Evolutionary conservation across 2,797 vertebrate genomes (phyloP), one percentile per base, ranked within the genome.

Genomic region (Scarus forsteni): DNA sequence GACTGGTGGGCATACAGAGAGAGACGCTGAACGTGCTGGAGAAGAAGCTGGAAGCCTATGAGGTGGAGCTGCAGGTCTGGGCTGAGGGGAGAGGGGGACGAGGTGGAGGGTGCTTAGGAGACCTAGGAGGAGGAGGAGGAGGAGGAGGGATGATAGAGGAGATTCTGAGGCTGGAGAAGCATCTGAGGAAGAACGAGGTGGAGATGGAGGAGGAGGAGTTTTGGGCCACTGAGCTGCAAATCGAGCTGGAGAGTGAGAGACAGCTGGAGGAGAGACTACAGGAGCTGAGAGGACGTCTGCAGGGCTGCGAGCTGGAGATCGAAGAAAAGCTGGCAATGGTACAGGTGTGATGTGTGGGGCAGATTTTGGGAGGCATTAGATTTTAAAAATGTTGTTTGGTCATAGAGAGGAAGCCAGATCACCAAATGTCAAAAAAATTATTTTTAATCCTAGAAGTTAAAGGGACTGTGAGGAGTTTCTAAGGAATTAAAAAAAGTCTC

Each of bases 191-290:
- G 79, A 98, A 97, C 0, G 95, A 97, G 54, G 96, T 97, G 39
- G 98, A 99, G 92, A 98, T 99, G 6, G 97, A 98, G 79, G 98
- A 99, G 80, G 97, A 99, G 73, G 98, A 99, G 80, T 99, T 99
- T 86, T 99, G 98, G 98, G 96, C 97, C 75, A 98, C 97, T 0
- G 98, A 99, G 87, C 92, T 99, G 42, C 96, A 99, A 92, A 99
- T 99, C 0, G 98, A 99, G 66, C 89, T 96, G 11, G 98, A 99
- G 72, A 99, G 98, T 0, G 98, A 99, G 65, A 95, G 97, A 49
- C 98, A 99, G 89, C 93, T 99, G 84, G 96, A 96, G 84, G 97
- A 99, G 16, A 93, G 97, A 80, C 94, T 99, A 49, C 95, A 96
- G 82, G 98, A 99, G 91, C 94, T 99, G 52, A 85, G 76, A 40